Base-by-base conservation (phyloP, 1,140 invertebrate genomes). In the Brachystomella parvula region DNA sequence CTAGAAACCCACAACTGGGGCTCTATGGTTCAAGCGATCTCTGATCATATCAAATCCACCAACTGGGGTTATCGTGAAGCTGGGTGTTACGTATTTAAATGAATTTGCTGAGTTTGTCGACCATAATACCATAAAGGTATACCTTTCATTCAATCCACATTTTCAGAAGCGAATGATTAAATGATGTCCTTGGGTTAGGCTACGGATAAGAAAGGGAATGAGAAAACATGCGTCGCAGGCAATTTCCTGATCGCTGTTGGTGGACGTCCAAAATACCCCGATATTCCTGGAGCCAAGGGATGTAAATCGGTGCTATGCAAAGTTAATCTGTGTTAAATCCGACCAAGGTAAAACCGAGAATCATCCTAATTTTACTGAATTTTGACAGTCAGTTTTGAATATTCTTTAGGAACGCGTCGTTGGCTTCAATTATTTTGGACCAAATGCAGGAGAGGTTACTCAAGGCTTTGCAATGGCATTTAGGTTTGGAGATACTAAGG, bases 381-480 rank as follows among this genome's bases (percentile, higher is more conserved):
- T n/a, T n/a, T n/a, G n/a, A n/a, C n/a, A n/a, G n/a, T n/a, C n/a
- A n/a, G n/a, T n/a, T n/a, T n/a, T n/a, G n/a, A n/a, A n/a, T n/a
- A n/a, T n/a, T n/a, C n/a, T n/a, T n/a, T n/a, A 86, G 80, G 89
- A 96, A 77, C 84, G 83, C 73, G 86, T 99, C 21, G 78, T 98
- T 60, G 96, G 96, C 2, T 87, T 98, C 76, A 96, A 99, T 81
- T 94, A 96, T 75, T 78, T 96, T 57, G 94, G 95, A 9, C 95
- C 96, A 1, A 88, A 94, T 76, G 95, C 96, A 59, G 96, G 96
- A 29, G 96, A 99, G 83, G 87, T 98, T 47, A 96, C 96, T 62
- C 96, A 98, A 83, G 68, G 71, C 2, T 72, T 67, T 64, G 47
- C 58, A 6, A 19, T 74, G 15, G 70, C 66, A n/a, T 65, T 70